These are phyloP conservation scores for Petrocephalus sullivani DNA, from an alignment of 2,797 vertebrate genomes.

Conservation along the genomic window DNA sequence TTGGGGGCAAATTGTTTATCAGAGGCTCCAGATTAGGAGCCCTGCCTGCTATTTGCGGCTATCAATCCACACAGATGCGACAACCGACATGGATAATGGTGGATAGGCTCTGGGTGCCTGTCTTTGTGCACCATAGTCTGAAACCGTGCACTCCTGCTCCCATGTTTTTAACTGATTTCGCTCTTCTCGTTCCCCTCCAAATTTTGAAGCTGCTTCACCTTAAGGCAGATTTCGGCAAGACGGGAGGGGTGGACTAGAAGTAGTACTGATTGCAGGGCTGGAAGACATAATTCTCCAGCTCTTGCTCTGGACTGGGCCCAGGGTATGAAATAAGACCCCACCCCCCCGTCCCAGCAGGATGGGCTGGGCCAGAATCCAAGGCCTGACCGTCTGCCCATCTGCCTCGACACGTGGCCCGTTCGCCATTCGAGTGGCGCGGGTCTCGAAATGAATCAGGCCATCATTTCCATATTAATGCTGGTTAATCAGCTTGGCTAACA, in stretches of 20 bases:
- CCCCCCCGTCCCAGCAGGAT: neutral
- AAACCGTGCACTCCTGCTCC: neutral
- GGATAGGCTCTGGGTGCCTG: too few species aligned
- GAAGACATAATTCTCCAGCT: neutral
- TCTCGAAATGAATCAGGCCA: neutral
- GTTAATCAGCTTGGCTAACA: neutral
- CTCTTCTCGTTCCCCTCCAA: neutral
- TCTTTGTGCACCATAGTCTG: neutral
- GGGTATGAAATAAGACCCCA: neutral
- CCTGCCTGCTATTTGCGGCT: neutral
- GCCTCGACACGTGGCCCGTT: neutral
- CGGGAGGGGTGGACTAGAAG: neutral
- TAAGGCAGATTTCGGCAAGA: neutral
- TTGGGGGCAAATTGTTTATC: neutral
- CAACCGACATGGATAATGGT: neutral
- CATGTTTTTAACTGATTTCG: neutral
- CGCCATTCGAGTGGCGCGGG: neutral
- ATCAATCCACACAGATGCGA: too few species aligned
- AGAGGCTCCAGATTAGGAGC: neutral
- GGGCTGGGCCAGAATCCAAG: neutral
- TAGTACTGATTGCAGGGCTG: neutral
- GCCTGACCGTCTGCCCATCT: neutral
- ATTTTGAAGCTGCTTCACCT: neutral
- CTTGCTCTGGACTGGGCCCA: neutral
- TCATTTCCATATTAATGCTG: neutral